Conservation (phyloP, 1,140 invertebrate genomes). For the Papilio aristodemus region DNA sequence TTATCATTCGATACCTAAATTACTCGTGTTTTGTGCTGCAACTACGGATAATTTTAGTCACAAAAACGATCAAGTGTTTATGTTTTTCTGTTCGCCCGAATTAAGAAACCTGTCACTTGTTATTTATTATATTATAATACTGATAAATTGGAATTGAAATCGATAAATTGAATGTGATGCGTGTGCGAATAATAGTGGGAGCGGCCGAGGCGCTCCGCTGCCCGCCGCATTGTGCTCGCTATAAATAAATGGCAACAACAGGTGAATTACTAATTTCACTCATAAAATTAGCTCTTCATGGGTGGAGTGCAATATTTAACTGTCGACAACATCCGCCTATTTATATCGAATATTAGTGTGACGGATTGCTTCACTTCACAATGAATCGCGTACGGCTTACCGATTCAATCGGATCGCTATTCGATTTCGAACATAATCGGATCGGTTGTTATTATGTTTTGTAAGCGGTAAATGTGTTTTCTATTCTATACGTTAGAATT, state of each 20-base stretch:
- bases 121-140: conserved; percentile 16
- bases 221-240: conserved; percentile 67
- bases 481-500: conserved; percentile 24
- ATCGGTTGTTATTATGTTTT: conserved; percentile 23
- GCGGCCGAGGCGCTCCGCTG: conserved; percentile 63
- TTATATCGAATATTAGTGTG: conserved; percentile 63
- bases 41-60: conserved; percentile 23
- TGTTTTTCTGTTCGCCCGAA: conserved; percentile 1
- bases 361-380: conserved; percentile 54
- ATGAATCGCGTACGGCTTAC: conserved; percentile 40
- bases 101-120: neutral
- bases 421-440: conserved; percentile 30
- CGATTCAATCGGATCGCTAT: conserved; percentile 31
- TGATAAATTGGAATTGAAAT: conserved; percentile 38
- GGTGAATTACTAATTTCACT: conserved; percentile 80
- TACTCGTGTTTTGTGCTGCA: conserved; percentile 22
- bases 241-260: conserved; percentile 80
- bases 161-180: conserved; percentile 63
- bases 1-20: conserved; percentile 33
- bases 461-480: conserved; percentile 20
- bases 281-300: conserved; percentile 76
- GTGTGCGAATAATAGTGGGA: conserved; percentile 71
- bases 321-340: conserved; percentile 69
- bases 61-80: conserved; percentile 32
- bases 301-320: conserved; percentile 76